phyloP scores from a whole-genome alignment of 2,888 invertebrate species.

The Lutraria lutraria region DNA sequence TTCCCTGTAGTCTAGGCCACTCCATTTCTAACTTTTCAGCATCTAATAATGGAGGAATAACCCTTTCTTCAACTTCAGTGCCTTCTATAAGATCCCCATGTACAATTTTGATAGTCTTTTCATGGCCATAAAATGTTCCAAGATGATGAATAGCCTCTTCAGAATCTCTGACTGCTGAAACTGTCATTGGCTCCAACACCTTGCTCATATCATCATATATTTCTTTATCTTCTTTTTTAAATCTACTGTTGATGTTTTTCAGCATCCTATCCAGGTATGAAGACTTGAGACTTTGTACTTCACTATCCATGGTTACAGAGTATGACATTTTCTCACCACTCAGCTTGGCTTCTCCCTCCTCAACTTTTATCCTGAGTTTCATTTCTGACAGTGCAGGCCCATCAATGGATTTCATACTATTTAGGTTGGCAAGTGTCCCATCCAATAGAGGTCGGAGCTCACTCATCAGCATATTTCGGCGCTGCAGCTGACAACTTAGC shows the following conservation, averaged over 20 bases:
- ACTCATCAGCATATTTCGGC: slow-evolving; percentile 56
- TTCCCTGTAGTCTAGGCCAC: slow-evolving; percentile 54
- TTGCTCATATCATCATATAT: slow-evolving; percentile 45
- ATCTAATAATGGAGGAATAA: slow-evolving; percentile 31
- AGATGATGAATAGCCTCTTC: slow-evolving; percentile 34
- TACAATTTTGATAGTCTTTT: slow-evolving; percentile 33
- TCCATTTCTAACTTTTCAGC: slow-evolving; percentile 32
- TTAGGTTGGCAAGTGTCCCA: slow-evolving; percentile 39
- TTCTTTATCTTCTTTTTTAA: slow-evolving; percentile 45
- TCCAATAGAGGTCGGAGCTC: slow-evolving; percentile 53
- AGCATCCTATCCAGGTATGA: slow-evolving; percentile 30
- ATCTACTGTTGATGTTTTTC: slow-evolving; percentile 50
- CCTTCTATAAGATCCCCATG: slow-evolving; percentile 42
- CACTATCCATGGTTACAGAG: slow-evolving; percentile 25
- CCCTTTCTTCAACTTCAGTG: not conserved
- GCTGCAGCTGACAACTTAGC: slow-evolving; percentile 53
- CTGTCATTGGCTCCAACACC: slow-evolving; percentile 29
- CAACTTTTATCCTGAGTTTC: not conserved
- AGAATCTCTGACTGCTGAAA: not conserved
- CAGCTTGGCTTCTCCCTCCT: not conserved
- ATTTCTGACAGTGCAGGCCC: not conserved
- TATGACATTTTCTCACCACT: slow-evolving; percentile 40
- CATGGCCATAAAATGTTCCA: slow-evolving; percentile 48
- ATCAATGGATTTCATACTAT: slow-evolving; percentile 10
- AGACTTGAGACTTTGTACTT: slow-evolving; percentile 37